Base-by-base conservation (phyloP, 2,888 invertebrate genomes). In the Ichneumoninae sp. region DNA sequence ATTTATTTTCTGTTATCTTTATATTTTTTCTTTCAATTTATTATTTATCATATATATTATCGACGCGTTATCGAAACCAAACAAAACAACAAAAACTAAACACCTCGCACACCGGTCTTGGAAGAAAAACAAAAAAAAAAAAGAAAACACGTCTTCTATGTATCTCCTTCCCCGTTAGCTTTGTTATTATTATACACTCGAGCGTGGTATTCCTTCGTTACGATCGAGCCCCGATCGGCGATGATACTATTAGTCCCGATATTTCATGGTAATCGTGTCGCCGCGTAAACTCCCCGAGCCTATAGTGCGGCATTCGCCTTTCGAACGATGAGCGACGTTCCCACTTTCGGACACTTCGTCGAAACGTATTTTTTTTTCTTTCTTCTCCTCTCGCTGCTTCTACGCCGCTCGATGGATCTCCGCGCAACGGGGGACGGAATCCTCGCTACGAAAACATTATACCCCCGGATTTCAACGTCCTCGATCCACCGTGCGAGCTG, bases 161-260 rank as follows among this genome's bases (percentile, higher is more conserved):
- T 78, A 22, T 33, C 44, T 68, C 7, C n/a, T 26, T 52, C 4
- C 8, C 36, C 2, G n/a, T 57, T 30, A n/a, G 19, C 22, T 71
- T 13, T 36, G 44, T 44, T 66, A 22, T 71, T 74, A 10, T 36
- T 68, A 60, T 33, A 66, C 57, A 60, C 47, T 82, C 22, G 54
- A 54, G 54, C 19, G 44, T 47, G 50, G 50, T 62, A 54, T 60
- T 76, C 54, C 74, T 77, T 74, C 72, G 80, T 78, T 66, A 74
- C 84, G 80, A 77, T 22, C 47, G 52, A 52, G 26, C 47, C 4
- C 47, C 33, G 71, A 75, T 70, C 13, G 57, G 26, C 19, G 36
- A 80, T 16, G 19, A 8, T 10, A 33, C 8, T 70, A 47, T 40
- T 69, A 65, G 30, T 44, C 40, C 26, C 57, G 76, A 80, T 68